Evolutionary conservation across 2,113 vertebrate genomes (phyloP), one percentile per base, ranked within the genome.

Genomic region (Gymnogyps californianus): DNA sequence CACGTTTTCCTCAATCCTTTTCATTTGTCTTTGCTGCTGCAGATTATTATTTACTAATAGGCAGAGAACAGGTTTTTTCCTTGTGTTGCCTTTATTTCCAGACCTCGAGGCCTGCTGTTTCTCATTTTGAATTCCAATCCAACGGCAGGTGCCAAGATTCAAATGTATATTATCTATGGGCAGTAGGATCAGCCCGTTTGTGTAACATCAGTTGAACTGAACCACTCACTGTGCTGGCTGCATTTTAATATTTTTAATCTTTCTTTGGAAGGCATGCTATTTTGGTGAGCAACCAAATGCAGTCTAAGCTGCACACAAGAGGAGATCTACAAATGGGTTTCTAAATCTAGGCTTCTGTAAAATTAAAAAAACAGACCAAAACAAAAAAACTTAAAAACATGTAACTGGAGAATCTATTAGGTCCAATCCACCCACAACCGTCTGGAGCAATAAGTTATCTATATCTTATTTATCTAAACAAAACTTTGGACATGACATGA

Each of bases 11-110:
- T 80, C n/a, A 13, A 47, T 82, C 47, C 70, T 93, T 94, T 42
- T 86, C 10, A 87, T 85, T 88, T 92, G 54, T 79, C 75, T 89
- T 95, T 94, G 78, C 49, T 95, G 87, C 82, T 94, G 75, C 69
- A 94, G 74, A 96, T 97, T 96, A 96, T 94, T 87, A 83, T 83
- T 92, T 97, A 89, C 95, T 89, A 96, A 92, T 79, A 96, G 87
- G 58, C 70, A 76, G 49, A 82, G 89, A 84, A 96, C 47, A 40
- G 4, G 32, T 92, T 95, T 94, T 64, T 75, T n/a, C 81, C 61
- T 77, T n/a, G 32, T 65, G 52, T 82, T 93, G 90, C 93, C 57
- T 92, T 64, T 95, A 90, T 96, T 97, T 97, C 65, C 62, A 97
- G 90, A 80, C 19, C 74, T 89, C 6, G 15, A 96, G 93, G 74